A percentile compares a stretch with the other conserved stretches of the same genome.
phyloP scores from a whole-genome alignment of 1,140 invertebrate species.

The Leucophenga varia region DNA sequence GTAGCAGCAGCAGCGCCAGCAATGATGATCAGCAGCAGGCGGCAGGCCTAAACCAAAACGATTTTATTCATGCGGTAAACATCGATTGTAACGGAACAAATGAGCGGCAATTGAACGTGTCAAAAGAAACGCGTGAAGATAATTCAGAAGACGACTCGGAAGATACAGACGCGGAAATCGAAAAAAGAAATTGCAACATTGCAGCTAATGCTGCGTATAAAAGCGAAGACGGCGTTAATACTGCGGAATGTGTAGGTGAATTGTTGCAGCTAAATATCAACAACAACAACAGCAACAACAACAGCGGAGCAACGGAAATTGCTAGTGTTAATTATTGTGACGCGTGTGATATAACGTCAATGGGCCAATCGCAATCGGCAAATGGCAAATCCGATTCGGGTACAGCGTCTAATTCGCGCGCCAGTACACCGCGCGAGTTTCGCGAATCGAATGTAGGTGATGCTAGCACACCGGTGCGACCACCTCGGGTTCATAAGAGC shows the following conservation, averaged over 20 bases:
- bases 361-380: constrained; percentile 42
- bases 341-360: constrained; percentile 29
- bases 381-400: no score
- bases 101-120: no score
- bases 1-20: constrained; percentile 1
- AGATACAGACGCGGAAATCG: no score
- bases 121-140: no score
- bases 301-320: constrained; percentile 5
- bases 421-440: constrained; percentile 42
- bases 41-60: constrained; percentile 4
- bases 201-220: no score
- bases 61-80: constrained; percentile 49
- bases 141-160: no score
- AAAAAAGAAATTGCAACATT: no score
- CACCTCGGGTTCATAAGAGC: constrained; percentile 17
- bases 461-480: constrained; percentile 18
- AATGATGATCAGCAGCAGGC: constrained; percentile 10
- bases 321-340: no score
- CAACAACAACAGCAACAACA: constrained; percentile 22
- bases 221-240: constrained; percentile 7
- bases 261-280: neutral
- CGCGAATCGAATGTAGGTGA: constrained; percentile 37
- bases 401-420: constrained; percentile 22
- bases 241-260: constrained; percentile 3
- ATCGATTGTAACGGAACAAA: constrained; percentile 37